Evolutionary conservation across 2,113 vertebrate species (phyloP).

Genomic region (Anarrhichthys ocellatus): DNA sequence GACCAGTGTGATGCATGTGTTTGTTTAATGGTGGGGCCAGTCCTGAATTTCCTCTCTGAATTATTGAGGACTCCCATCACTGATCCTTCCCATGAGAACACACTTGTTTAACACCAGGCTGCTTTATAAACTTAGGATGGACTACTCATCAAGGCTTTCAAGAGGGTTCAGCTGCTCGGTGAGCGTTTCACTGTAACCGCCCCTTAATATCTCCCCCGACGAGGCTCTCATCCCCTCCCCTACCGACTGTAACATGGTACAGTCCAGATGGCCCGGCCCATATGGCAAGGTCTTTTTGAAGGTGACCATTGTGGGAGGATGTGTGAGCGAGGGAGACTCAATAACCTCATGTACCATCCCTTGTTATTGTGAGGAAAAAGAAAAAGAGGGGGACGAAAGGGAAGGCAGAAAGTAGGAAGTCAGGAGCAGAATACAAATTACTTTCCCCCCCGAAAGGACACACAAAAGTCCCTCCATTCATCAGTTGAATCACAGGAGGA

Average conservation of each 20-base stretch:
- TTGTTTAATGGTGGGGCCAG: slow-evolving; percentile 49
- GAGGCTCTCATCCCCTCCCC: slow-evolving; percentile 24
- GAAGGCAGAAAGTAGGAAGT: slow-evolving; percentile 5
- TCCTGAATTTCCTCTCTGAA: slow-evolving; percentile 55
- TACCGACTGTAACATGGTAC: slow-evolving; percentile 64
- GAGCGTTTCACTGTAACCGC: slow-evolving; percentile 24
- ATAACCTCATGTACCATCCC: slow-evolving; percentile 47
- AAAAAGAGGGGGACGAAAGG: slow-evolving; percentile 1
- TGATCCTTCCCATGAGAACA: slow-evolving; percentile 50
- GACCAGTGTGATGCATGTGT: slow-evolving; percentile 31
- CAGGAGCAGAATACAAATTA: slow-evolving; percentile 73
- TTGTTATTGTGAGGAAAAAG: slow-evolving; percentile 44
- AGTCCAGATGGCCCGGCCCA: slow-evolving; percentile 75
- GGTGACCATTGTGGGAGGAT: slow-evolving; percentile 60
- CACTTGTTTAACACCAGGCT: slow-evolving; percentile 40
- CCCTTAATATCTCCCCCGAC: slow-evolving; percentile 19
- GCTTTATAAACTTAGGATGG: slow-evolving; percentile 32
- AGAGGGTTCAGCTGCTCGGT: slow-evolving; percentile 37
- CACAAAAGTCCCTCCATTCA: slow-evolving; percentile 59
- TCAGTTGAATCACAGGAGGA: slow-evolving; percentile 47
- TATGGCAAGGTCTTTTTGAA: slow-evolving; percentile 77
- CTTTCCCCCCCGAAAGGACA: slow-evolving; percentile 12
- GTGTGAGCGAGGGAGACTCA: not conserved
- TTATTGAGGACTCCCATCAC: slow-evolving; percentile 50
- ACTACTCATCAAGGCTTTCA: not conserved